phyloP scores from a whole-genome alignment of 2,888 invertebrate genomes.

The Acheta domesticus region DNA sequence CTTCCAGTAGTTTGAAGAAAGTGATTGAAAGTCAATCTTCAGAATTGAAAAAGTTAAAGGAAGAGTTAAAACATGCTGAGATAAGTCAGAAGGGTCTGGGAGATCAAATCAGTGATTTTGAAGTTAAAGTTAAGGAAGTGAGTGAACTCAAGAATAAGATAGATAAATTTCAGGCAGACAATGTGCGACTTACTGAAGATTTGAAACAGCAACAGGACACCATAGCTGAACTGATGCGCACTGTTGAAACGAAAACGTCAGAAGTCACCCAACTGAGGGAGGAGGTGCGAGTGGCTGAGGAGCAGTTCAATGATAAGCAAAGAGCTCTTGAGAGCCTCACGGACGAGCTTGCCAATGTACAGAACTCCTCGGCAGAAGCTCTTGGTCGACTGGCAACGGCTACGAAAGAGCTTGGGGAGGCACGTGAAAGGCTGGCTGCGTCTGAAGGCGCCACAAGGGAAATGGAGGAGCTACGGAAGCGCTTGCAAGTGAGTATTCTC shows the following conservation, averaged over 20 bases:
- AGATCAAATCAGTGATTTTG: background rate
- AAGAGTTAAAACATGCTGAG: constrained; percentile 1
- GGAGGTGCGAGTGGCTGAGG: background rate
- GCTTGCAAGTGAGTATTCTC: background rate
- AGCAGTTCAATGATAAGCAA: background rate
- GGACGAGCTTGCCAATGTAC: background rate
- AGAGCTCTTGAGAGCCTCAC: background rate
- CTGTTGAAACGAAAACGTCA: background rate
- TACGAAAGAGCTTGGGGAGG: background rate
- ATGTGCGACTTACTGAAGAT: background rate
- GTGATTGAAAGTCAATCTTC: background rate
- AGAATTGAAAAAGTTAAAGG: background rate
- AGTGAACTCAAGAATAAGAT: background rate
- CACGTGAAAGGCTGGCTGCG: background rate
- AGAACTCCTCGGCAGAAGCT: background rate
- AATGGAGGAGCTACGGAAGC: background rate
- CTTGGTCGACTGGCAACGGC: background rate
- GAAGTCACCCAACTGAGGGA: background rate
- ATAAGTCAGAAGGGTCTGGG: background rate
- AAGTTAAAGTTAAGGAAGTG: background rate
- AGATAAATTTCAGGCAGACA: background rate
- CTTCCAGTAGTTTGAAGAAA: background rate
- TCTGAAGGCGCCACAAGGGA: background rate
- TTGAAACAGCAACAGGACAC: background rate
- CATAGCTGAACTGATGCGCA: background rate